phyloP scores from a whole-genome alignment of 2,888 invertebrate genomes.

The Drosophila cognata region DNA sequence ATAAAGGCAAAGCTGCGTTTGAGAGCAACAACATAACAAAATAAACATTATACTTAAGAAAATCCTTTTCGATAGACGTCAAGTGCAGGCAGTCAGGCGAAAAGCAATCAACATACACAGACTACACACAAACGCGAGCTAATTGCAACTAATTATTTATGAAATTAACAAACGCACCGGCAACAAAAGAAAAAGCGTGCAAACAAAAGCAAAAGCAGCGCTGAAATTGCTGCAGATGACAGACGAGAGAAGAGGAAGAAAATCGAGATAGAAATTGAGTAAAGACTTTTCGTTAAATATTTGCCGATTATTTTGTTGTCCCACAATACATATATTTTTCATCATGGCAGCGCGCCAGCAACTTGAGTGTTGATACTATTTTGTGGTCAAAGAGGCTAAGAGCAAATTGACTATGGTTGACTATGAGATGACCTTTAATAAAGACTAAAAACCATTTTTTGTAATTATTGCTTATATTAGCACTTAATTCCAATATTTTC shows the following conservation, averaged over 20 bases:
- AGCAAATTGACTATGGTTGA: background rate
- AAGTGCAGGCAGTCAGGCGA: slow-evolving; percentile 15
- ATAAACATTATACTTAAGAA: background rate
- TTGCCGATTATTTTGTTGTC: slow-evolving; percentile 43
- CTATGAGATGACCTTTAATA: slow-evolving; percentile 2
- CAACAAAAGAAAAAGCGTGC: slow-evolving; percentile 21
- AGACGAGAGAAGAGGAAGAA: slow-evolving; percentile 6
- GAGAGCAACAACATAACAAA: background rate
- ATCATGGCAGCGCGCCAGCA: slow-evolving; percentile 45
- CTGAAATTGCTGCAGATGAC: slow-evolving; percentile 39
- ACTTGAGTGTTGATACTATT: slow-evolving; percentile 24
- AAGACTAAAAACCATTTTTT: background rate
- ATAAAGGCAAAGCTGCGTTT: background rate
- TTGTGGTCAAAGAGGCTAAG: slow-evolving; percentile 18
- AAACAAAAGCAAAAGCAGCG: slow-evolving; percentile 3
- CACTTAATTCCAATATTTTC: background rate
- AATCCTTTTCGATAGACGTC: slow-evolving; percentile 19
- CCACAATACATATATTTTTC: slow-evolving; percentile 8
- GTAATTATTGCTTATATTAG: background rate
- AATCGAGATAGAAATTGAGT: slow-evolving; percentile 26
- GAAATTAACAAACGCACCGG: slow-evolving; percentile 50
- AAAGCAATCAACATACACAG: slow-evolving; percentile 29
- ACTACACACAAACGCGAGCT: slow-evolving; percentile 19
- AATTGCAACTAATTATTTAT: slow-evolving; percentile 71
- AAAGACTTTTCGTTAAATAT: slow-evolving; percentile 37